These are phyloP conservation scores for Coelopa pilipes DNA, from an alignment of 2,888 invertebrate species.

Conservation along the genomic window DNA sequence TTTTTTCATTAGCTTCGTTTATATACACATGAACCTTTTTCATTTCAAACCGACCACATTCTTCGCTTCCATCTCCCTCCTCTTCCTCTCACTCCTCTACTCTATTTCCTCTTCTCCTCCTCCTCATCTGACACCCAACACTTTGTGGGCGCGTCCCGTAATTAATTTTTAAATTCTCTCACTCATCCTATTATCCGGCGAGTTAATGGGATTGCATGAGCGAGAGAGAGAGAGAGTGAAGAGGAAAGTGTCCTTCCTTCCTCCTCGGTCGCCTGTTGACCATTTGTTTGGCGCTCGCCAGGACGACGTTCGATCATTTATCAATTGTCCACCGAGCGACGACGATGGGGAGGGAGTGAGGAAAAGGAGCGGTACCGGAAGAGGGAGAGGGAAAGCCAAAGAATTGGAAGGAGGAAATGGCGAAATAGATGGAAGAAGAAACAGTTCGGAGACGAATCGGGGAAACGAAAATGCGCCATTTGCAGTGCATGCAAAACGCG, in stretches of 20 bases:
- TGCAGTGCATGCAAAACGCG: slow-evolving; percentile 20
- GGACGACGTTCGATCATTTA: slow-evolving; percentile 42
- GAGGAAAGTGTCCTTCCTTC: too few relatives aligned
- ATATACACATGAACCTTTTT: not conserved
- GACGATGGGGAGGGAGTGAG: not conserved
- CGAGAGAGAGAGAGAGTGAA: too few relatives aligned
- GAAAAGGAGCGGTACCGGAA: too few relatives aligned
- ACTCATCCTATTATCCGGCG: not conserved
- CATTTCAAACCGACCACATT: not conserved
- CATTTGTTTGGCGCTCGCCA: slow-evolving; percentile 32
- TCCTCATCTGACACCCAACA: not conserved
- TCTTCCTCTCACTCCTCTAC: not conserved
- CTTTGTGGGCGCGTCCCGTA: slow-evolving; percentile 25
- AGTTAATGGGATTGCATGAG: too few relatives aligned
- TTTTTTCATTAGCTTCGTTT: not conserved
- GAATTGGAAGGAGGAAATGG: too few relatives aligned
- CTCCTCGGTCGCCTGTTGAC: slow-evolving; percentile 27
- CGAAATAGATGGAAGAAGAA: too few relatives aligned
- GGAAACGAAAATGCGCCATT: slow-evolving; percentile 29
- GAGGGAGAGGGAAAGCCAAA: too few relatives aligned
- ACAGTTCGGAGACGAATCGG: not conserved
- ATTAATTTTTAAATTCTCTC: slow-evolving; percentile 31
- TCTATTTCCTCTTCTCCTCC: not conserved
- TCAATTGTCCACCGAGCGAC: slow-evolving; percentile 36
- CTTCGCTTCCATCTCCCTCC: not conserved